Conservation (phyloP, 2,888 invertebrate genomes). For the Archips crataeganus region DNA sequence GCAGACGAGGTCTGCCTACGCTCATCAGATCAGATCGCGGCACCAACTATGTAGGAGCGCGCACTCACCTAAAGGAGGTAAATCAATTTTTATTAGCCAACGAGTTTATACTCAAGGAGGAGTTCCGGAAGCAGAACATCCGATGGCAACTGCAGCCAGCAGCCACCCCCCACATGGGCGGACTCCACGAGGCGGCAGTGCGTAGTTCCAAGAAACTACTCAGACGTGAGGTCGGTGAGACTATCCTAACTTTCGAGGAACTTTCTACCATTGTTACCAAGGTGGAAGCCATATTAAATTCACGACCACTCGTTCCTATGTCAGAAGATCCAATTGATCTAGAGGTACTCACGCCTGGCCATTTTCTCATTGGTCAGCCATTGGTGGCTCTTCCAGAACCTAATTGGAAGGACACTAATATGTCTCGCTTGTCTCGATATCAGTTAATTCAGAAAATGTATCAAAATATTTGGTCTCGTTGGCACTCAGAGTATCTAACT, state of each 20-base stretch:
- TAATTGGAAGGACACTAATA: neutral
- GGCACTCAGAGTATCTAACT: constrained; percentile 30
- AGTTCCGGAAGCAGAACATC: too few species aligned
- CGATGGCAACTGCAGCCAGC: too few species aligned
- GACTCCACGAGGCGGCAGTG: neutral
- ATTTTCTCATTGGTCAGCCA: too few species aligned
- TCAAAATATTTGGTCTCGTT: constrained; percentile 21
- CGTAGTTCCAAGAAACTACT: neutral
- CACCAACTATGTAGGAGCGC: too few species aligned
- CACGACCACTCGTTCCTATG: constrained; percentile 11
- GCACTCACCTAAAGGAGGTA: too few species aligned
- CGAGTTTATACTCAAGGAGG: too few species aligned
- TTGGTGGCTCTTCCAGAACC: neutral
- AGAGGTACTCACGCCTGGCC: too few species aligned
- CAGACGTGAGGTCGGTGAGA: neutral
- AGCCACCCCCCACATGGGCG: neutral
- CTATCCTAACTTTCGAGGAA: constrained; percentile 1
- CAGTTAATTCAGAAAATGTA: constrained; percentile 25
- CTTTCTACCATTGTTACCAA: neutral
- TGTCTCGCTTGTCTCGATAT: too few species aligned
- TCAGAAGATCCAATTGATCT: constrained; percentile 9
- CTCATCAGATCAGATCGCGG: too few species aligned
- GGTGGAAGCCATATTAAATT: constrained; percentile 3
- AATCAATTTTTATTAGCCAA: too few species aligned
- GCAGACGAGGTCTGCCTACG: too few species aligned